Percentiles rank a stretch among this genome's conserved stretches.
Conservation (phyloP, 2,888 invertebrate genomes). For the Invenusta paracnida region DNA sequence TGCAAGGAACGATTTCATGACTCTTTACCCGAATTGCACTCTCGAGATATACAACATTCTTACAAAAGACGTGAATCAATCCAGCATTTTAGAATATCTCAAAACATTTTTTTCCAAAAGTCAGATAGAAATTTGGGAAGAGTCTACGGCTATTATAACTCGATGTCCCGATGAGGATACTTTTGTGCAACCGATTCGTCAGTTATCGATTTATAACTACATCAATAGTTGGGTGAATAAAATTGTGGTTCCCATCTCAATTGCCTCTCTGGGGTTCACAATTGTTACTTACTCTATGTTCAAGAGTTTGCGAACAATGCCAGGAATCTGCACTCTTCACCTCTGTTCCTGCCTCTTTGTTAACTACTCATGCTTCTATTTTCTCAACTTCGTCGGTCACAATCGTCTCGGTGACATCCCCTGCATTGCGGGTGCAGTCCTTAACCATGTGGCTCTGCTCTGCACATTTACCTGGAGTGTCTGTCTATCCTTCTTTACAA, state of each 20-base stretch:
- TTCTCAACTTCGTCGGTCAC: background rate
- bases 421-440: background rate
- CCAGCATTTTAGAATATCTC: too few species aligned
- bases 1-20: background rate
- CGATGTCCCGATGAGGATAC: too few species aligned
- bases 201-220: too few species aligned
- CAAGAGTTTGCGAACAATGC: background rate
- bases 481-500: background rate
- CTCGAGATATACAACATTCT: background rate
- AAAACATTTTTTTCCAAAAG: too few species aligned
- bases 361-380: background rate
- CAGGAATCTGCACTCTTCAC: slow-evolving; percentile 5
- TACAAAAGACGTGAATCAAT: too few species aligned
- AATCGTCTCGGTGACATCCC: background rate
- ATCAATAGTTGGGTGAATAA: slow-evolving; percentile 11
- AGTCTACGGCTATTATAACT: background rate
- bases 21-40: background rate
- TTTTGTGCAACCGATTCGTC: too few species aligned
- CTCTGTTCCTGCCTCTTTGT: background rate
- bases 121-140: background rate
- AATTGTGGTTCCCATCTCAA: background rate
- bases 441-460: background rate
- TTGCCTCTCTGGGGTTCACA: background rate
- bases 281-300: slow-evolving; percentile 22
- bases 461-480: background rate